Evolutionary conservation across 2,888 invertebrate genomes (phyloP), one percentile per base, ranked within the genome.

Genomic region (Eilema griseolum): DNA sequence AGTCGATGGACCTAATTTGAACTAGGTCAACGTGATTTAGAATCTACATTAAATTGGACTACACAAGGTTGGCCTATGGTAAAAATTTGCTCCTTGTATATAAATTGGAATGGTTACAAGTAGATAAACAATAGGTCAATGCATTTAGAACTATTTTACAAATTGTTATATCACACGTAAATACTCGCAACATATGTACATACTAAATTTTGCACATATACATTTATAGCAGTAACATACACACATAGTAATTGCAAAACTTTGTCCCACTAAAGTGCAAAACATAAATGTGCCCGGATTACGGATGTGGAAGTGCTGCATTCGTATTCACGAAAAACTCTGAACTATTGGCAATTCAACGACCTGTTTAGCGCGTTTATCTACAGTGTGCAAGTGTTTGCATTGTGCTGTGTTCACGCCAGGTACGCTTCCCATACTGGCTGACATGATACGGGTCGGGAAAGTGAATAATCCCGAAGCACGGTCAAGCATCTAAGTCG

Each of bases 311-410:
- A 52, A n/a, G 20, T 52, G n/a, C 20, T 10, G 52, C 52, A 52
- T n/a, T 52, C n/a, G 52, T n/a, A 52, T 52, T n/a, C n/a, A 52
- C 52, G 52, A 52, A 52, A 52, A 52, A 52, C 8, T 52, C n/a
- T 52, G n/a, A 52, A 52, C n/a, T 52, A 52, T 52, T 52, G 52
- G n/a, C 20, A 52, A 52, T 52, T 52, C 52, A 52, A 52, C 20
- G 52, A n/a, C n/a, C n/a, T 52, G 52, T 52, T 52, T n/a, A 52
- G 52, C 52, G 52, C 20, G n/a, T 52, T n/a, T 52, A 52, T n/a
- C 52, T n/a, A 3, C 10, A n/a, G n/a, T 10, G n/a, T 52, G 52
- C n/a, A 10, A n/a, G n/a, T 52, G n/a, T 52, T 52, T n/a, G n/a
- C n/a, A 52, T 52, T 52, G n/a, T 52, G 7, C 10, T n/a, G 20